phyloP scores from a whole-genome alignment of 2,888 invertebrate species.

The Lasiommata megera region DNA sequence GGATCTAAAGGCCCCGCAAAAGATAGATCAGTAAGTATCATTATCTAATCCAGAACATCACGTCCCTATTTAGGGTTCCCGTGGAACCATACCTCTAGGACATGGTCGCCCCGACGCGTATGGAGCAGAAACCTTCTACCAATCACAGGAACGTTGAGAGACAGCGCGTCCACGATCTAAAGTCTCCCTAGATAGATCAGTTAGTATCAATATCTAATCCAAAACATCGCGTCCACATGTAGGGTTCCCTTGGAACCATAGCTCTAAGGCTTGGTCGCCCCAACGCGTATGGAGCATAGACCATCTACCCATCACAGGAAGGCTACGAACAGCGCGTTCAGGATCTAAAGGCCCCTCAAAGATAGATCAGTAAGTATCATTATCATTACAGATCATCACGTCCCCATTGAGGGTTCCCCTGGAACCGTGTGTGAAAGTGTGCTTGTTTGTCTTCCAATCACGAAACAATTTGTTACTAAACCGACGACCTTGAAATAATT shows the following conservation, averaged over 20 bases:
- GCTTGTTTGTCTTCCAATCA: too few species aligned
- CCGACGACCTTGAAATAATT: too few species aligned
- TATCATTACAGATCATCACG: background rate
- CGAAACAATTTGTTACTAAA: too few species aligned
- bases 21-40: background rate
- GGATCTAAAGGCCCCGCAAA: background rate
- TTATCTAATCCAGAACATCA: background rate
- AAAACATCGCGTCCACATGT: conserved; percentile 58
- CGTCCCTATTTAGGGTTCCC: too few species aligned
- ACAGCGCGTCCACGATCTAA: too few species aligned
- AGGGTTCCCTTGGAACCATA: conserved; percentile 70
- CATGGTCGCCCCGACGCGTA: conserved; percentile 60
- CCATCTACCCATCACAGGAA: background rate
- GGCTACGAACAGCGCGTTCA: too few species aligned
- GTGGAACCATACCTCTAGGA: conserved; percentile 64
- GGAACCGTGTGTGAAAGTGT: too few species aligned
- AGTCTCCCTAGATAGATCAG: too few species aligned
- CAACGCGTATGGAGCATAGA: background rate
- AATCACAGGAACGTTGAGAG: conserved; percentile 43
- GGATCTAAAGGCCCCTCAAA: background rate
- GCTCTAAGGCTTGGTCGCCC: too few species aligned
- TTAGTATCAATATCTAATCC: too few species aligned
- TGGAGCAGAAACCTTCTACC: conserved; percentile 47
- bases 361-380: conserved; percentile 3
- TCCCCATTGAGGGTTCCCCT: too few species aligned